Conservation (phyloP, 2,113 vertebrate genomes). For the Gadus macrocephalus region DNA sequence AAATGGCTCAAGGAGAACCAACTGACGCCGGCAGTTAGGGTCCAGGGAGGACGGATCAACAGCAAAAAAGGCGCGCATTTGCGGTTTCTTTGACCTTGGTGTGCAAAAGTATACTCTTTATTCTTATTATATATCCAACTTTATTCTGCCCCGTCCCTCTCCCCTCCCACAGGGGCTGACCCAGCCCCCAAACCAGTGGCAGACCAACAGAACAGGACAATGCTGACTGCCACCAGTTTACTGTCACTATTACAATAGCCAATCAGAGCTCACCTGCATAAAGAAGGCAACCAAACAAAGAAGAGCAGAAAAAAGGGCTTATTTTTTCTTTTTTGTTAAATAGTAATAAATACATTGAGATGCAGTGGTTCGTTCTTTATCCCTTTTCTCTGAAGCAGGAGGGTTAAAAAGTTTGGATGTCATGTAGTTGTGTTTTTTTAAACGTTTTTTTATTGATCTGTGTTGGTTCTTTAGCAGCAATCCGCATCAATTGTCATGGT, state of each 20-base stretch:
- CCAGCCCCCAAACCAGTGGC: constrained; percentile 61
- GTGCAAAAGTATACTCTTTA: constrained; percentile 77
- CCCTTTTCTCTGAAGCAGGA: constrained; percentile 79
- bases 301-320: constrained; percentile 75
- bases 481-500: constrained; percentile 77
- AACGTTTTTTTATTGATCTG: constrained; percentile 76
- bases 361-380: constrained; percentile 80
- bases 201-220: constrained; percentile 49
- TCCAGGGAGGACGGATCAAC: constrained; percentile 20
- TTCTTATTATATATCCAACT: constrained; percentile 76
- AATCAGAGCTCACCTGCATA: constrained; percentile 77
- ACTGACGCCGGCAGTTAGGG: no score
- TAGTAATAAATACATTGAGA: constrained; percentile 86
- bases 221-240: constrained; percentile 52
- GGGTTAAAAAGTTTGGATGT: constrained; percentile 77
- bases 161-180: constrained; percentile 42
- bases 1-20: no score
- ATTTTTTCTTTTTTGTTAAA: constrained; percentile 79
- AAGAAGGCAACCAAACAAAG: constrained; percentile 75
- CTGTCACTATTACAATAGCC: constrained; percentile 77
- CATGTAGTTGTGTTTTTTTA: constrained; percentile 72
- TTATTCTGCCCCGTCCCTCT: constrained; percentile 64
- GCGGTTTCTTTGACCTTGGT: constrained; percentile 70
- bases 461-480: constrained; percentile 83
- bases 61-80: constrained; percentile 63